Percentiles rank a stretch among this genome's conserved stretches.
These are phyloP conservation scores for Argyrosomus japonicus DNA, from an alignment of 2,113 vertebrate genomes.

Conservation along the genomic window DNA sequence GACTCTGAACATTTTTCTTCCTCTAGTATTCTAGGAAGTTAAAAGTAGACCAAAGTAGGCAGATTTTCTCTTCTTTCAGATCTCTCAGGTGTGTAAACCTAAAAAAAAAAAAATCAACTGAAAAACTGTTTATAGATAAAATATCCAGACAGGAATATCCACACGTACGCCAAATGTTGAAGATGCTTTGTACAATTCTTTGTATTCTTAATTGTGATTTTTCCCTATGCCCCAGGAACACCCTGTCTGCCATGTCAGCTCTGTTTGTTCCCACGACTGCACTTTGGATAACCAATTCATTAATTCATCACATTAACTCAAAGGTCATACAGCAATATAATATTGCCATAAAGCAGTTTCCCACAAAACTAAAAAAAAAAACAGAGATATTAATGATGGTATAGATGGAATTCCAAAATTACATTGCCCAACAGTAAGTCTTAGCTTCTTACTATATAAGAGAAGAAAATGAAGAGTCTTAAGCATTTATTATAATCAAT, in stretches of 20 bases:
- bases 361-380: no score
- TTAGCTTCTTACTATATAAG: neutral
- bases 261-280: no score
- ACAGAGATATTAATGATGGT: neutral
- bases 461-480: no score
- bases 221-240: no score
- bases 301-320: neutral
- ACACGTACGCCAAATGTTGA: no score
- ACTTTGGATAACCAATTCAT: no score
- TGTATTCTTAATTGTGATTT: no score
- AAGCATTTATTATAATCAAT: neutral
- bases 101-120: neutral
- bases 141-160: neutral
- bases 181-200: no score
- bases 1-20: neutral
- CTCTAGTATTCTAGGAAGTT: neutral
- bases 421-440: neutral
- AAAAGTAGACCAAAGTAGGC: neutral
- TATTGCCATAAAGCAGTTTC: neutral
- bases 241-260: no score
- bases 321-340: neutral
- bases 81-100: neutral
- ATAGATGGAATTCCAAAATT: no score
- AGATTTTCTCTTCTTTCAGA: neutral
- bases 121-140: neutral